These are phyloP conservation scores for Smutsia temminckii DNA, from an alignment of 2,797 vertebrate genomes.

Conservation along the genomic window DNA sequence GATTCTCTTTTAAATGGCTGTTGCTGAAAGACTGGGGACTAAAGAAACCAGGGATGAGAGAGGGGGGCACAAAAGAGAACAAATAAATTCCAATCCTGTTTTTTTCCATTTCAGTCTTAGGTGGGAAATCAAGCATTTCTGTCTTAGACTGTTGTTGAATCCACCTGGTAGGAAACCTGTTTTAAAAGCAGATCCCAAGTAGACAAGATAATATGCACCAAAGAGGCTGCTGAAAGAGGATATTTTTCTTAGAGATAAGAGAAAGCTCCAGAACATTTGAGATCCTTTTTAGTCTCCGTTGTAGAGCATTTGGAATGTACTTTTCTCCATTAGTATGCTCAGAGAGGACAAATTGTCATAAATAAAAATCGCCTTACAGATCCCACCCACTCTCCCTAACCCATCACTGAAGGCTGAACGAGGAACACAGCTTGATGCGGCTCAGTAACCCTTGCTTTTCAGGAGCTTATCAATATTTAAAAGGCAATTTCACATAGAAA, in stretches of 20 bases:
- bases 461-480: conserved; percentile 43
- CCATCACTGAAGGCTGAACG: background rate
- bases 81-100: conserved; percentile 22
- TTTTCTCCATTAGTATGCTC: conserved; percentile 51
- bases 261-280: conserved; percentile 35
- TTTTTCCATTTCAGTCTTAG: conserved; percentile 57
- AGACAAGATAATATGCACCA: conserved; percentile 25
- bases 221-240: background rate
- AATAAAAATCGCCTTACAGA: conserved; percentile 44
- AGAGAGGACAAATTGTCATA: conserved; percentile 32
- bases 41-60: conserved; percentile 29
- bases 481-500: background rate
- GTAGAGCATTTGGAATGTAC: conserved; percentile 51
- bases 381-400: background rate
- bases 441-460: background rate
- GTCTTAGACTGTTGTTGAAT: background rate
- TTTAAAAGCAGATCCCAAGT: conserved; percentile 55
- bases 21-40: conserved; percentile 45
- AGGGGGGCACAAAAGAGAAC: background rate
- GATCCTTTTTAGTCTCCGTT: conserved; percentile 35
- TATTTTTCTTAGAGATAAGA: conserved; percentile 43
- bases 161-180: conserved; percentile 41
- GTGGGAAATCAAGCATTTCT: conserved; percentile 52
- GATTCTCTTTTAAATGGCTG: conserved; percentile 65
- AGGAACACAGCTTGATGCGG: background rate